A percentile compares a stretch with the other conserved stretches of the same genome.
Evolutionary conservation across 2,113 vertebrate genomes (phyloP).

Genomic region (Proterorhinus semilunaris): DNA sequence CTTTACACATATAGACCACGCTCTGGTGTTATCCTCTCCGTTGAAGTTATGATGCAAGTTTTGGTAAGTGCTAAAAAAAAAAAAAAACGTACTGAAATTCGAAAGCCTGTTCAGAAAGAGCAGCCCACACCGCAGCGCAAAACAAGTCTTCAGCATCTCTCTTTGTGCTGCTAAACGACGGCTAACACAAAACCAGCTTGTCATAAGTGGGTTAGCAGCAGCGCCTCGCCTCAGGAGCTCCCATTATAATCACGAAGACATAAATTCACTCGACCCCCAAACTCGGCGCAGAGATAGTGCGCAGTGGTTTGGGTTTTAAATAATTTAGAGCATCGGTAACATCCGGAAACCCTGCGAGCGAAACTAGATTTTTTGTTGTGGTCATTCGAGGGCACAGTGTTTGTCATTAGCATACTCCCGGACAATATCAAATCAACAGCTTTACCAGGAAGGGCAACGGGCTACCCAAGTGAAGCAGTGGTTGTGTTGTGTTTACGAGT

Average conservation of each 20-base stretch:
- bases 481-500: no score
- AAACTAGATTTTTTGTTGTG: no score
- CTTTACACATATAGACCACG: not conserved
- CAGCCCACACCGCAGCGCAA: not conserved
- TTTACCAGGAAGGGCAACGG: no score
- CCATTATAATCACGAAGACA: constrained; percentile 45
- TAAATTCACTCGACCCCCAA: constrained; percentile 48
- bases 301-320: constrained; percentile 19
- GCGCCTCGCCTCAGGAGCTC: constrained; percentile 49
- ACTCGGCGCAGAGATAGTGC: constrained; percentile 12
- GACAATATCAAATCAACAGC: no score
- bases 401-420: no score
- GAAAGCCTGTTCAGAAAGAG: constrained; percentile 6
- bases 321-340: constrained; percentile 19
- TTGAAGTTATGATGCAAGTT: constrained; percentile 46
- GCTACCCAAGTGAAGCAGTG: no score
- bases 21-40: not conserved
- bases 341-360: no score
- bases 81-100: constrained; percentile 23
- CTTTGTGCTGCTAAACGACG: constrained; percentile 10
- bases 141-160: constrained; percentile 11
- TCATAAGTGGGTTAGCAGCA: constrained; percentile 57
- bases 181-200: constrained; percentile 46
- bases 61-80: constrained; percentile 7
- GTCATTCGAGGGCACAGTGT: no score